phyloP scores from a whole-genome alignment of 2,888 invertebrate species.

The Hyposoter dolosus region DNA sequence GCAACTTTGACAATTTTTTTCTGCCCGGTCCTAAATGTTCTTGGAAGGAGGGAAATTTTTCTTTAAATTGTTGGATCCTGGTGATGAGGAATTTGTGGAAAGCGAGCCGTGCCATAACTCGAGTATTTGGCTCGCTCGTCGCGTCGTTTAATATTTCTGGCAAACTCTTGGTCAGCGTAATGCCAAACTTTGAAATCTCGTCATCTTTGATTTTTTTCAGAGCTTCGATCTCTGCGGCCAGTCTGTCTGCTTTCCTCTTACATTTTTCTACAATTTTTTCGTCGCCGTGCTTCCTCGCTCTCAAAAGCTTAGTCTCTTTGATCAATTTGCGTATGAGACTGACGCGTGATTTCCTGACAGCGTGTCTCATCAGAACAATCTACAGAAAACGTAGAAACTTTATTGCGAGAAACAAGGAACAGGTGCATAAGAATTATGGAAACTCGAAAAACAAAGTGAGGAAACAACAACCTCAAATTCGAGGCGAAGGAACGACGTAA shows the following conservation, averaged over 20 bases:
- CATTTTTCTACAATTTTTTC: conserved; percentile 78
- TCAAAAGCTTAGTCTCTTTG: conserved; percentile 75
- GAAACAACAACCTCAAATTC: background rate
- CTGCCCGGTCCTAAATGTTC: conserved; percentile 72
- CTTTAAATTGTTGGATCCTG: conserved; percentile 75
- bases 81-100: conserved; percentile 73
- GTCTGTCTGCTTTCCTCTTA: conserved; percentile 76
- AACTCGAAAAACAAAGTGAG: background rate
- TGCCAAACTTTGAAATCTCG: conserved; percentile 78
- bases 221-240: conserved; percentile 76
- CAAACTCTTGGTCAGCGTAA: conserved; percentile 72
- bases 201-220: conserved; percentile 80
- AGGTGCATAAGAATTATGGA: too few relatives aligned
- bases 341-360: conserved; percentile 77
- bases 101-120: conserved; percentile 75
- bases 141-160: conserved; percentile 73
- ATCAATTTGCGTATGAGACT: conserved; percentile 76
- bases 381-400: conserved; percentile 57
- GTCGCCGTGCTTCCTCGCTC: conserved; percentile 74
- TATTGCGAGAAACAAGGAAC: background rate
- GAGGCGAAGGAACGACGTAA: background rate
- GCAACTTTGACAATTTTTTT: conserved; percentile 69
- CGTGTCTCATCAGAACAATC: conserved; percentile 79
- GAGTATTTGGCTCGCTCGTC: conserved; percentile 65
- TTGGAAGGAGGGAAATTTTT: conserved; percentile 78